Evolutionary conservation across 2,888 invertebrate species (phyloP), one percentile per base, ranked within the genome.

Genomic region (Trichopoda pennipes): DNA sequence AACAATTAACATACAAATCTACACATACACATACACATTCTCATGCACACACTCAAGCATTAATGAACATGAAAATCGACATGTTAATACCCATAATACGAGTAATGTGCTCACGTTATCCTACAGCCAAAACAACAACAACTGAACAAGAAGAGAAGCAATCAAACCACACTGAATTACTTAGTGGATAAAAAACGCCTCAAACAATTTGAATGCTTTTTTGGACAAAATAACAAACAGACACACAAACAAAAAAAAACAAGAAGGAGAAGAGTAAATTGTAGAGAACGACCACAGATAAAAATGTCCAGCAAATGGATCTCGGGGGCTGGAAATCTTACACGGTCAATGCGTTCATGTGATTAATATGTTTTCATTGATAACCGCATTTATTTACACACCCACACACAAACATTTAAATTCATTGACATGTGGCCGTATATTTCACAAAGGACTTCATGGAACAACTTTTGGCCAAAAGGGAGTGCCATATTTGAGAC

Each of bases 281-380:
- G 16, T 19, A 17, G 17, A 21, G 56, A 47, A 28, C 3, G 21
- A 35, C 9, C 16, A 35, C 1, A n/a, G 10, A 61, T 21, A 44
- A 53, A 32, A 61, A 60, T 38, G 28, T 10, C 7, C 16, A 47
- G 8, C 28, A 68, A 58, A 21, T 35, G 19, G n/a, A 28, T n/a
- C 21, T 28, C 12, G 38, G 23, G 23, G 60, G 56, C 19, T 10
- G 42, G 10, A 21, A 10, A 19, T 75, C 51, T 68, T 47, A 68
- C 42, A 60, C 19, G 51, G 75, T 51, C 68, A 75, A 1, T 60
- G 51, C 28, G 9, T 53, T 68, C 58, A 68, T 51, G 17, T 68
- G 58, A 68, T 75, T 66, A 68, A 51, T 60, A 28, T 55, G 44
- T 47, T 73, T 63, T 35, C n/a, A 64, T 56, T 64, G 32, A 35